Conservation (phyloP, 2,113 vertebrate species). For the Grallaria varia region DNA sequence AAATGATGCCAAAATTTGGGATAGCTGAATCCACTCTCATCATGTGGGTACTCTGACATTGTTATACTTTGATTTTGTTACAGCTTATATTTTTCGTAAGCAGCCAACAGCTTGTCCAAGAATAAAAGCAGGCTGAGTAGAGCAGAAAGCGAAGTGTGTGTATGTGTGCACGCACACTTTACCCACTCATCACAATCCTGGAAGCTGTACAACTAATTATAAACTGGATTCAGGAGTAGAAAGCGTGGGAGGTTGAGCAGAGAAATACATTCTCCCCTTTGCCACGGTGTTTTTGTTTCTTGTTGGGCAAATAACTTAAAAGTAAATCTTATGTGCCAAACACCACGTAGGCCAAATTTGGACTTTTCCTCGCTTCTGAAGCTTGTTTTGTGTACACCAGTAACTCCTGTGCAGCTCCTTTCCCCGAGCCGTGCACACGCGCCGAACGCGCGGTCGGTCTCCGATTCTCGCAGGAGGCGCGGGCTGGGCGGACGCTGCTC, state of each 20-base stretch:
- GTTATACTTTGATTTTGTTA: background rate
- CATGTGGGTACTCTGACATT: accelerated
- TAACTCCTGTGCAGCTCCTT: accelerated
- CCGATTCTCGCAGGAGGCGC: accelerated
- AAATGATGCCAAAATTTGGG: background rate
- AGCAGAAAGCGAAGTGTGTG: background rate
- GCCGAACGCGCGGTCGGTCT: accelerated
- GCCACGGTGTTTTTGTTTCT: background rate
- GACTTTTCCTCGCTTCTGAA: accelerated
- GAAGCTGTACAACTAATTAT: background rate
- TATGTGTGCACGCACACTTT: accelerated
- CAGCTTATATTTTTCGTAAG: background rate
- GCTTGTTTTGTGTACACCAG: accelerated
- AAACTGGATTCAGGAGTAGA: background rate
- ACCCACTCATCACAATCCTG: accelerated
- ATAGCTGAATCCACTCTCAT: background rate
- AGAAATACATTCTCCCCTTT: background rate
- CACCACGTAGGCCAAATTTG: accelerated
- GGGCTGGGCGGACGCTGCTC: background rate
- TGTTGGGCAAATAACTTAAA: background rate
- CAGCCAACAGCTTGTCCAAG: background rate
- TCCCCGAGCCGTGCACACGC: accelerated
- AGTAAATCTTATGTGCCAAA: background rate
- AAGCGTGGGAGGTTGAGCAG: background rate
- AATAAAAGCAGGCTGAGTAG: accelerated